Conservation (phyloP, 2,113 vertebrate species). For the Desmodus rotundus region DNA sequence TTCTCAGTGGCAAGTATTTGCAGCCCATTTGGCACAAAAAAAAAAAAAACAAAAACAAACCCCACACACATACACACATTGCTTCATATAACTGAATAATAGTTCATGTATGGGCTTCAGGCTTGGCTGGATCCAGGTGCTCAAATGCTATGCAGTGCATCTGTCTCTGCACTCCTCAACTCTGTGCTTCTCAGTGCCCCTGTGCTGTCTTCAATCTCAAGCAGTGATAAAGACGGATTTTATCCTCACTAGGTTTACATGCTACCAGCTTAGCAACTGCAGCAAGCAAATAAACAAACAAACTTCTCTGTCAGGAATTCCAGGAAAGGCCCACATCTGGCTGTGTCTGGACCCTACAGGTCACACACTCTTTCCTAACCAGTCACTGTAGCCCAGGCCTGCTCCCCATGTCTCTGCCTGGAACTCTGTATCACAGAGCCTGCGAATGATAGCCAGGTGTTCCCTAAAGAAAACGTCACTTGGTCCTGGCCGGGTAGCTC, state of each 20-base stretch:
- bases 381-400: background rate
- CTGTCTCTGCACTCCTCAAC: background rate
- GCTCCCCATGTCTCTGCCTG: background rate
- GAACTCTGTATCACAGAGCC: background rate
- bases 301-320: background rate
- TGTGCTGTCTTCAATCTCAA: background rate
- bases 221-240: background rate
- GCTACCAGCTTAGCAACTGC: background rate
- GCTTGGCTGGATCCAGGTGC: background rate
- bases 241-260: background rate
- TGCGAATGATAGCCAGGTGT: background rate
- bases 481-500: no score
- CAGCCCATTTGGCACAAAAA: background rate
- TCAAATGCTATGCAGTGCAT: rapidly evolving
- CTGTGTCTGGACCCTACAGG: background rate
- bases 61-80: background rate
- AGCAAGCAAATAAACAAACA: background rate
- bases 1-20: background rate
- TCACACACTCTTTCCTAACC: background rate
- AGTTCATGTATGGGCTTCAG: background rate
- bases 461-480: background rate
- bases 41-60: background rate
- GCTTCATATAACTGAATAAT: background rate
- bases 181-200: background rate
- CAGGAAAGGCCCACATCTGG: background rate